Conservation (phyloP, 2,888 invertebrate genomes). For the Drosophila monieri region DNA sequence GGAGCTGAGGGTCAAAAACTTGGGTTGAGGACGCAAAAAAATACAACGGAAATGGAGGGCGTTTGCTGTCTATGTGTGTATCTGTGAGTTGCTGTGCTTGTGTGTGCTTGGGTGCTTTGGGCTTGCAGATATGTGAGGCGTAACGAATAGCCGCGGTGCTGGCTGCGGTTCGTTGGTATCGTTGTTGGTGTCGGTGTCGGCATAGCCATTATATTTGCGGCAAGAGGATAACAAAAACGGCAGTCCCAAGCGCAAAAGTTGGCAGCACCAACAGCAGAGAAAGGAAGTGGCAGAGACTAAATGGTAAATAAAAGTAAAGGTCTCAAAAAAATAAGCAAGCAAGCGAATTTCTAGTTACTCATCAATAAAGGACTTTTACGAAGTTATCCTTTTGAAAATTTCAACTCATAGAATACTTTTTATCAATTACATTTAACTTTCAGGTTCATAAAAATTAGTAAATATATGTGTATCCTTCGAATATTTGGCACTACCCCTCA, state of each 20-base stretch:
- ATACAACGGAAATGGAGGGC: constrained; percentile 52
- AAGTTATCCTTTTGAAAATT: too few species aligned
- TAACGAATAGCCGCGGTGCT: constrained; percentile 60
- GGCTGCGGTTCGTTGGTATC: constrained; percentile 17
- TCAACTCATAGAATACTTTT: too few species aligned
- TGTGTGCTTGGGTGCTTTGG: constrained; percentile 25
- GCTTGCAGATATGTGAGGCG: constrained; percentile 60
- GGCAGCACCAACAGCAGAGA: constrained; percentile 41
- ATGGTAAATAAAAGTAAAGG: constrained; percentile 29
- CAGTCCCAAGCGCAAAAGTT: constrained; percentile 63
- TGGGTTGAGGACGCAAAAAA: constrained; percentile 31
- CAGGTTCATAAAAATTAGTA: not conserved
- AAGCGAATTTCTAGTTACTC: not conserved
- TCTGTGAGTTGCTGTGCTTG: constrained; percentile 16
- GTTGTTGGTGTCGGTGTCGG: constrained; percentile 22
- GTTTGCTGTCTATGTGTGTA: constrained; percentile 22
- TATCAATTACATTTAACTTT: not conserved
- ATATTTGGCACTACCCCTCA: constrained; percentile 4
- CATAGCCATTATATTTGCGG: constrained; percentile 42
- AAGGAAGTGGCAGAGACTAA: constrained; percentile 8
- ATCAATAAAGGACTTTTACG: not conserved
- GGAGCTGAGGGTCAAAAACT: constrained; percentile 21
- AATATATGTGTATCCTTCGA: not conserved
- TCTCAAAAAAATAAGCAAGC: not conserved
- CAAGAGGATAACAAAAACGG: constrained; percentile 65